Percentiles rank a stretch among this genome's conserved stretches.
Conservation (phyloP, 2,888 invertebrate species). For the Tortrix viridana region DNA sequence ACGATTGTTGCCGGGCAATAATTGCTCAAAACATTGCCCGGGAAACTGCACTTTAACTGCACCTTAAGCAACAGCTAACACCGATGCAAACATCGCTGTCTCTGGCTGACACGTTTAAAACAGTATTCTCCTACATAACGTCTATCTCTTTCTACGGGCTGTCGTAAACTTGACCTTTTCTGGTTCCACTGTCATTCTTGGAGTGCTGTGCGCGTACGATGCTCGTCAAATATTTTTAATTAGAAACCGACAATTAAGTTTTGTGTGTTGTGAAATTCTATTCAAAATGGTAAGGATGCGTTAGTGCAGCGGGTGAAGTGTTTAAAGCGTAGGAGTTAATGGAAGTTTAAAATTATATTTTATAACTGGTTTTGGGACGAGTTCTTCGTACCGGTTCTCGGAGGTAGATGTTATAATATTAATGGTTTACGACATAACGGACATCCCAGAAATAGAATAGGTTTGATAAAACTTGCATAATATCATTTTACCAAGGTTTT, state of each 20-base stretch:
- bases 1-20: too few species aligned
- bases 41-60: too few species aligned
- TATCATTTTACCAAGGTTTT: too few species aligned
- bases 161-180: slow-evolving; percentile 77
- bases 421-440: slow-evolving; percentile 27
- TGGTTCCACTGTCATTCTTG: slow-evolving; percentile 64
- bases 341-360: slow-evolving; percentile 15
- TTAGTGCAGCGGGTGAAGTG: slow-evolving; percentile 42
- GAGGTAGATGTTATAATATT: slow-evolving; percentile 26
- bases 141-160: slow-evolving; percentile 52
- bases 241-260: slow-evolving; percentile 50
- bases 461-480: slow-evolving; percentile 17
- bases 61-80: slow-evolving; percentile 13
- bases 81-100: slow-evolving; percentile 12
- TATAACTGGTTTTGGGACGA: slow-evolving; percentile 27
- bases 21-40: too few species aligned
- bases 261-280: slow-evolving; percentile 45
- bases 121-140: slow-evolving; percentile 3
- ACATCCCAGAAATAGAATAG: slow-evolving; percentile 17
- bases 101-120: neutral
- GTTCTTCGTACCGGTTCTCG: slow-evolving; percentile 18
- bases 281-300: slow-evolving; percentile 53
- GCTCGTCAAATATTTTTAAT: slow-evolving; percentile 51
- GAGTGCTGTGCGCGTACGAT: slow-evolving; percentile 50
- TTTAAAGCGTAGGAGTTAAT: slow-evolving; percentile 33